Conservation (phyloP, 2,797 vertebrate species). For the Psittacula echo region DNA sequence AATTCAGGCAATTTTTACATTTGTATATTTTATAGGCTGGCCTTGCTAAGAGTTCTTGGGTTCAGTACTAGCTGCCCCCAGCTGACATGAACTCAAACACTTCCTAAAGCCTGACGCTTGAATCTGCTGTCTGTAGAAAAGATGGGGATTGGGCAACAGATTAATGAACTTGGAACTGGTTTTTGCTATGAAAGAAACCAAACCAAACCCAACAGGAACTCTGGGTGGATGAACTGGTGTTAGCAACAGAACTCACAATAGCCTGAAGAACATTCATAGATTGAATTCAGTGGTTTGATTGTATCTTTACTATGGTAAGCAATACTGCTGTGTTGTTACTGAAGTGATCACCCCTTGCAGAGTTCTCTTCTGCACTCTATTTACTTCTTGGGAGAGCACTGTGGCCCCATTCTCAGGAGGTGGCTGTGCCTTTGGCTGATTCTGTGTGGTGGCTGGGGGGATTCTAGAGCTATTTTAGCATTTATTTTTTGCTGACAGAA, state of each 20-base stretch:
- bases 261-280: background rate
- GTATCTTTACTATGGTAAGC: background rate
- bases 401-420: background rate
- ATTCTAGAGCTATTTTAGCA: background rate
- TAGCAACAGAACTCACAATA: accelerated
- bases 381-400: background rate
- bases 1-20: accelerated
- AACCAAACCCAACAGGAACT: background rate
- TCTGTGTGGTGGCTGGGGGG: background rate
- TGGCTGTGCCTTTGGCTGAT: background rate
- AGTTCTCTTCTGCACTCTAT: background rate
- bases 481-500: background rate
- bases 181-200: background rate
- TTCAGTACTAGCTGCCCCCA: background rate
- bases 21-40: background rate
- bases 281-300: background rate
- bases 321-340: background rate
- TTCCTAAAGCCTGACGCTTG: background rate
- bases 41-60: background rate
- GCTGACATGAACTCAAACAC: background rate
- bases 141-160: background rate
- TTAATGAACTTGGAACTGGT: accelerated
- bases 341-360: accelerated
- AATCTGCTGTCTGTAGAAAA: background rate
- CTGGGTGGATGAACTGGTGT: background rate